phyloP scores from a whole-genome alignment of 2,113 vertebrate genomes.

The Scortum barcoo region DNA sequence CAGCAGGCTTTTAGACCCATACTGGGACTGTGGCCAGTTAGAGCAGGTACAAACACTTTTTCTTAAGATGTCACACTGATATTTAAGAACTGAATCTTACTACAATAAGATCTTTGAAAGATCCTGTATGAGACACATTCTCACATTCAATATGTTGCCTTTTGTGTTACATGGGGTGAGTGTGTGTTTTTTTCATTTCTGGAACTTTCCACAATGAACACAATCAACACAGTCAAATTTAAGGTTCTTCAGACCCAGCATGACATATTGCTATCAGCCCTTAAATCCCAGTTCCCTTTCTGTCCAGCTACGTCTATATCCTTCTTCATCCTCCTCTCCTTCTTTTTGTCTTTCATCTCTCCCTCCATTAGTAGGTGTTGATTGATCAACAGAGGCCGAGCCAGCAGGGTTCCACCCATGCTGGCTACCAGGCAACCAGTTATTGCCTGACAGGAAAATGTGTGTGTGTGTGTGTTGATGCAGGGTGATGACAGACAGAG shows the following conservation, averaged over 20 bases:
- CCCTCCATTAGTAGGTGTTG: slow-evolving; percentile 64
- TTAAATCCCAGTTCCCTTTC: slow-evolving; percentile 16
- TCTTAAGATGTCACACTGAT: neutral
- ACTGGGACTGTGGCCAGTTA: neutral
- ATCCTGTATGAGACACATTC: neutral
- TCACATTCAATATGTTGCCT: neutral
- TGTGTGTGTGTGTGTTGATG: slow-evolving; percentile 12
- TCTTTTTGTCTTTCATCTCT: slow-evolving; percentile 61
- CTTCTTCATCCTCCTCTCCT: slow-evolving; percentile 22
- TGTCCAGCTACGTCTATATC: neutral
- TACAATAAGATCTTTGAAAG: neutral
- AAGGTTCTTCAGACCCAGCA: slow-evolving; percentile 36
- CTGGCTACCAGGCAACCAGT: slow-evolving; percentile 52
- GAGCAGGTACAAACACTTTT: neutral
- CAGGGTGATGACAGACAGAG: neutral
- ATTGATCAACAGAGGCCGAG: slow-evolving; percentile 67
- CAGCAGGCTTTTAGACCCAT: neutral
- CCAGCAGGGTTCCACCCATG: slow-evolving; percentile 56
- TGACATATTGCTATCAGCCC: slow-evolving; percentile 13
- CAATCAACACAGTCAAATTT: neutral
- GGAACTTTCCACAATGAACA: slow-evolving; percentile 1
- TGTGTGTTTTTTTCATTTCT: neutral
- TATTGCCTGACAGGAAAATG: slow-evolving; percentile 21
- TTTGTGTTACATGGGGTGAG: neutral
- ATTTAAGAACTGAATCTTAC: neutral